Conservation (phyloP, 92 coral and sea anemone species). For the Pocillopora meandrina region DNA sequence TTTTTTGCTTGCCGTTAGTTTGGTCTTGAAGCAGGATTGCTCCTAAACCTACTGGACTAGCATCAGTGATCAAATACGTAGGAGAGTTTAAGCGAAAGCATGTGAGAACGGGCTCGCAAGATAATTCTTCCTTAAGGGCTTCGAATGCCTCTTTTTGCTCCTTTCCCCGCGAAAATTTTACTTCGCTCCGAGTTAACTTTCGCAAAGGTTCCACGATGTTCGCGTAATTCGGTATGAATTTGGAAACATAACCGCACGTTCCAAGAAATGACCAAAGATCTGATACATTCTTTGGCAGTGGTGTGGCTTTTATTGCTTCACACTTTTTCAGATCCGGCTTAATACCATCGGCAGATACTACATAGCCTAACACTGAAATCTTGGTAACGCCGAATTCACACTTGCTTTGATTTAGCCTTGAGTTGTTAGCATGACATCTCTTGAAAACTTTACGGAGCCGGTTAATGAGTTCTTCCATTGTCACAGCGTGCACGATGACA, state of each 20-base stretch:
- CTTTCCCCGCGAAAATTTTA: no score
- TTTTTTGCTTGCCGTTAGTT: not conserved
- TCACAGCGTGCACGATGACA: constrained; percentile 43
- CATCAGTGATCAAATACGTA: no score
- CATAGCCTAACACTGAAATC: constrained; percentile 51
- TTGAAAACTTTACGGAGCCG: constrained; percentile 31
- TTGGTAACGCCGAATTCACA: constrained; percentile 35
- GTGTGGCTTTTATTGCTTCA: constrained; percentile 31
- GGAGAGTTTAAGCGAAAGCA: not conserved
- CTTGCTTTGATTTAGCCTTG: constrained; percentile 27
- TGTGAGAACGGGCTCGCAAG: not conserved
- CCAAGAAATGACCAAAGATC: constrained; percentile 49
- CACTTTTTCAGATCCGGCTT: constrained; percentile 40
- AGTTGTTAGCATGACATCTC: constrained; percentile 23
- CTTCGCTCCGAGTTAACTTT: constrained; percentile 10
- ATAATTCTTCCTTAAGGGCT: not conserved
- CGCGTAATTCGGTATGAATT: constrained; percentile 35
- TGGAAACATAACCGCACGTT: constrained; percentile 47
- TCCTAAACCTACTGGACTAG: no score
- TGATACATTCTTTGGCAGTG: constrained; percentile 28
- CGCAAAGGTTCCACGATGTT: constrained; percentile 48
- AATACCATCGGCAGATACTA: constrained; percentile 50
- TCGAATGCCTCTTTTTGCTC: not conserved
- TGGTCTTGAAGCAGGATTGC: not conserved
- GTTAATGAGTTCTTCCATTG: constrained; percentile 32